Base-by-base conservation (phyloP, 2,888 invertebrate genomes). In the Synergus laeviventris region DNA sequence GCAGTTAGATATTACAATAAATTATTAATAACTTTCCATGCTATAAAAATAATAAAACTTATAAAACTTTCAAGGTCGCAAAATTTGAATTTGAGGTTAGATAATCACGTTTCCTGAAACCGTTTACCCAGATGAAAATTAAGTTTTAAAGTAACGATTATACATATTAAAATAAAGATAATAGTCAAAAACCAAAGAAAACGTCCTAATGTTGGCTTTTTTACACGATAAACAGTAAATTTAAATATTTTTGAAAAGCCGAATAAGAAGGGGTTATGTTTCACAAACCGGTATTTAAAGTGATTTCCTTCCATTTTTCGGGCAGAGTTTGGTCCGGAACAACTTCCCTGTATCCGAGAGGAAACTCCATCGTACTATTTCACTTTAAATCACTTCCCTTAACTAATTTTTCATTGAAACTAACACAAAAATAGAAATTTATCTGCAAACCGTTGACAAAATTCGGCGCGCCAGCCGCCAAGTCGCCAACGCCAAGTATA, bases 271-370 rank as follows among this genome's bases (percentile, higher is more conserved):
- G 56, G 54, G 45, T 59, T 75, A 62, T 56, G 18, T 76, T 70
- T 59, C 38, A 82, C 86, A 83, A 89, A 96, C 97, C 97, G 85
- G 96, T 96, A 89, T 96, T 96, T 81, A 97, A 91, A 39, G 93
- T 93, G 70, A 97, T 93, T 93, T 97, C 96, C 88, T 94, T 95
- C 96, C 96, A 97, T 91, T 95, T 94, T 83, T 96, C 96, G 1
- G 94, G 93, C 76, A 94, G 91, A 61, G 94, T 94, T 91, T 95
- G 94, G 90, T 95, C 95, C 2, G 96, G 95, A 77, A 96, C 94
- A 18, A 97, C 95, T 93, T 97, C 97, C 83, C 96, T 94, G 88
- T 96, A 96, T 78, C 94, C 93, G 85, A 94, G 88, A 60, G 89
- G 87, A 87, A 90, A 91, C 79, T 92, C 91, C 78, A 86, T 82